These are phyloP conservation scores for Garrulus glandarius DNA, from an alignment of 2,797 vertebrate genomes.

Conservation along the genomic window DNA sequence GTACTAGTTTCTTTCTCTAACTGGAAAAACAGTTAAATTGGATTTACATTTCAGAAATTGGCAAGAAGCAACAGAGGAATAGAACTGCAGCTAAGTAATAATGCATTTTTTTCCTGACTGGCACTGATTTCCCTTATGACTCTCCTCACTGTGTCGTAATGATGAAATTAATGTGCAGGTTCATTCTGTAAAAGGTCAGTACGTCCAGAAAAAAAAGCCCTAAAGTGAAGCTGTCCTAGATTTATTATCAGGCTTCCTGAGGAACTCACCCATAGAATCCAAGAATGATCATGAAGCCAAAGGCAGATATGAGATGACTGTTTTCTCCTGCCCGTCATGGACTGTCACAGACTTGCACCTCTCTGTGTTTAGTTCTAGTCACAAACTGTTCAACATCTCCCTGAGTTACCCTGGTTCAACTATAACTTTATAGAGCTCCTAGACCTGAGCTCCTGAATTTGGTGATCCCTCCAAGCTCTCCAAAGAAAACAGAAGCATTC, in stretches of 20 bases:
- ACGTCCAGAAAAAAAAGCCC: neutral
- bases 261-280: neutral
- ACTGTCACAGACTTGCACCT: neutral
- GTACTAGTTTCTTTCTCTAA: neutral
- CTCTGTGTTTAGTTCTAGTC: neutral
- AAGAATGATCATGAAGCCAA: neutral
- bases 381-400: neutral
- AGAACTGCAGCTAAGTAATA: neutral
- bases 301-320: neutral
- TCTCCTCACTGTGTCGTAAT: neutral
- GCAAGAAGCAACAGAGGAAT: neutral
- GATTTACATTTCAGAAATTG: neutral
- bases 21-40: neutral
- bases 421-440: neutral
- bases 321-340: neutral
- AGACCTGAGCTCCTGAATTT: neutral
- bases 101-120: neutral
- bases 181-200: constrained; percentile 7
- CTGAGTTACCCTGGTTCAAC: neutral
- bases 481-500: neutral
- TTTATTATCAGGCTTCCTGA: neutral
- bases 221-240: neutral
- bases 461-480: neutral
- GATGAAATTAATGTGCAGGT: constrained; percentile 1
- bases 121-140: neutral